phyloP scores from a whole-genome alignment of 1,140 invertebrate genomes.

The Brachionus koreanus region DNA sequence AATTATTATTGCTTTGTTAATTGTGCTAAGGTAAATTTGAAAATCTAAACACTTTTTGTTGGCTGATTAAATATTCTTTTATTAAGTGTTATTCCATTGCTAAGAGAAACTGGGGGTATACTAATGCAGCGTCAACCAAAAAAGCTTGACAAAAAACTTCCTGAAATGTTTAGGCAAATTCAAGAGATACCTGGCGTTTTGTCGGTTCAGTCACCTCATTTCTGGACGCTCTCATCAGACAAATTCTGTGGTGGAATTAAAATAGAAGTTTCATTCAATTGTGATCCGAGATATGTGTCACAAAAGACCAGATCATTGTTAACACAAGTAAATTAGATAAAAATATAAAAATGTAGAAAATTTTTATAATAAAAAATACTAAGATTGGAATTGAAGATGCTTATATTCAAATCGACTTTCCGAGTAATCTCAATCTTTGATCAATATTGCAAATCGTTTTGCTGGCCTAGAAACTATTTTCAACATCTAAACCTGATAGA shows the following conservation, averaged over 20 bases:
- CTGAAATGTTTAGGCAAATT: not conserved
- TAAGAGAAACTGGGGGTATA: constrained; percentile 35
- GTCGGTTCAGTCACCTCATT: constrained; percentile 25
- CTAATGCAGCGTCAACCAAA: constrained; percentile 44
- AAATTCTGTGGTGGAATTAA: constrained; percentile 27
- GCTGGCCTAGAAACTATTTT: not conserved
- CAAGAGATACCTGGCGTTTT: constrained; percentile 33
- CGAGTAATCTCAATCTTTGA: not conserved
- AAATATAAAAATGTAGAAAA: not conserved
- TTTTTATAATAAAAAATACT: too few relatives aligned
- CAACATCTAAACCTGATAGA: not conserved
- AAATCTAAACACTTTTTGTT: not conserved
- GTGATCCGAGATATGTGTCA: constrained; percentile 21
- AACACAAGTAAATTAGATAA: not conserved
- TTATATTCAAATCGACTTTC: constrained; percentile 40
- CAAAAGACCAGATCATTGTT: not conserved
- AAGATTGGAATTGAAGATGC: constrained; percentile 21
- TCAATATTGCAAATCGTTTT: not conserved
- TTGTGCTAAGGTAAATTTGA: constrained; percentile 53
- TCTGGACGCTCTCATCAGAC: constrained; percentile 29
- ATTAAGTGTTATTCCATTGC: constrained; percentile 27
- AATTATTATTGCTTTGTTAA: constrained; percentile 64
- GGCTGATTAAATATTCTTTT: not conserved
- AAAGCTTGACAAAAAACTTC: constrained; percentile 28
- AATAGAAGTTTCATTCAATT: constrained; percentile 43